Evolutionary conservation across 2,797 vertebrate species (phyloP).

Genomic region (Catostomus latipinnis): DNA sequence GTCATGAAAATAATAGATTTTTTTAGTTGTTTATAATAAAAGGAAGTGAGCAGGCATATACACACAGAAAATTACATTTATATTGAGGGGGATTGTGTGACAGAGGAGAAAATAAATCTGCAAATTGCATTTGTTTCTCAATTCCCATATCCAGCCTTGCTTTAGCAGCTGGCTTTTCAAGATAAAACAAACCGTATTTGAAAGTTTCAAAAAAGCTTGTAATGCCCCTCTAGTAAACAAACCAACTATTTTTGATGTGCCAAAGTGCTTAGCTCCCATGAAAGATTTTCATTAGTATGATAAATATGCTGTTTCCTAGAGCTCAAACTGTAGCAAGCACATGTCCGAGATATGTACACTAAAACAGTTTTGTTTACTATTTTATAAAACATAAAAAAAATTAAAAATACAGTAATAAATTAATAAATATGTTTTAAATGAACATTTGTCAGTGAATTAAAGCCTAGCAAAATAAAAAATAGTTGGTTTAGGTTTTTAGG

Average conservation of each 20-base stretch:
- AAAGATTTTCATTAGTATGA: slow-evolving; percentile 25
- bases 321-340: not conserved
- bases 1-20: slow-evolving; percentile 26
- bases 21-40: slow-evolving; percentile 17
- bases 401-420: too few species aligned
- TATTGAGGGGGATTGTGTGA: slow-evolving; percentile 53
- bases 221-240: slow-evolving; percentile 38
- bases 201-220: slow-evolving; percentile 43
- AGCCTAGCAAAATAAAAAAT: too few species aligned
- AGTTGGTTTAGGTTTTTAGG: too few species aligned
- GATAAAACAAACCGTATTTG: slow-evolving; percentile 57
- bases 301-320: slow-evolving; percentile 1
- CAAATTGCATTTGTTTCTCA: slow-evolving; percentile 60
- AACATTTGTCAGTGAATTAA: too few species aligned
- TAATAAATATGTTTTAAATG: too few species aligned
- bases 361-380: too few species aligned
- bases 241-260: slow-evolving; percentile 14
- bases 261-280: slow-evolving; percentile 2
- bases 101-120: slow-evolving; percentile 53
- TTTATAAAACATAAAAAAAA: too few species aligned
- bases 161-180: slow-evolving; percentile 54
- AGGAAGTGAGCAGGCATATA: slow-evolving; percentile 1
- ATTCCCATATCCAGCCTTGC: slow-evolving; percentile 53
- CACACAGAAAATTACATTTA: slow-evolving; percentile 28
- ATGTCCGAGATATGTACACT: not conserved